Conservation (phyloP, 2,797 vertebrate genomes). For the Channallabes apus region DNA sequence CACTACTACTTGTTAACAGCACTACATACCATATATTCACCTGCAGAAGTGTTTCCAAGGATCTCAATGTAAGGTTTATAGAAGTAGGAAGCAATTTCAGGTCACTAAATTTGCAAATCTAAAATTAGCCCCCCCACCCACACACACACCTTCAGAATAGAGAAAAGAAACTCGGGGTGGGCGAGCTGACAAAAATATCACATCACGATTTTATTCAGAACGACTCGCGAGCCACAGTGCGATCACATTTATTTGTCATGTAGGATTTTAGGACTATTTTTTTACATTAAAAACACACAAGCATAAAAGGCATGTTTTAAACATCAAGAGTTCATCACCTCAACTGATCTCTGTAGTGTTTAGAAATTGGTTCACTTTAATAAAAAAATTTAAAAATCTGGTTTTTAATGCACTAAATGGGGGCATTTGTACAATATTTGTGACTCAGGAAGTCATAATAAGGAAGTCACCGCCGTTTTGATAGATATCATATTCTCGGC, state of each 20-base stretch:
- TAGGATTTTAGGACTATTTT: neutral
- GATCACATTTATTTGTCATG: neutral
- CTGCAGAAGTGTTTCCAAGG: too few relatives aligned
- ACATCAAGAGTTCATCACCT: neutral
- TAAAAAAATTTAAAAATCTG: neutral
- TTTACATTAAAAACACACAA: neutral
- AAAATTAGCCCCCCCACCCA: slow-evolving; percentile 4
- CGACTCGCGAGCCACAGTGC: neutral
- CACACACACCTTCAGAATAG: neutral
- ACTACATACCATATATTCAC: neutral
- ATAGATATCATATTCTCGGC: neutral
- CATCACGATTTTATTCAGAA: neutral
- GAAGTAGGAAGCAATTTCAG: neutral
- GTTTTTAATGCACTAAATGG: neutral
- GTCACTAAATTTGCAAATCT: neutral
- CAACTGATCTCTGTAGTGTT: neutral
- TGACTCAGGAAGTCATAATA: neutral
- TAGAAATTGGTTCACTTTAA: neutral
- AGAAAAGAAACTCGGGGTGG: neutral
- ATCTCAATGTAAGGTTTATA: neutral
- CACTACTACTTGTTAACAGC: neutral
- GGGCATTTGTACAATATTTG: neutral
- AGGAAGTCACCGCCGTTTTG: neutral
- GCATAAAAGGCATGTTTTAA: neutral
- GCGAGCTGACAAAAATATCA: neutral